Evolutionary conservation across 2,888 invertebrate species (phyloP).

Genomic region (Sarcophaga variegata): DNA sequence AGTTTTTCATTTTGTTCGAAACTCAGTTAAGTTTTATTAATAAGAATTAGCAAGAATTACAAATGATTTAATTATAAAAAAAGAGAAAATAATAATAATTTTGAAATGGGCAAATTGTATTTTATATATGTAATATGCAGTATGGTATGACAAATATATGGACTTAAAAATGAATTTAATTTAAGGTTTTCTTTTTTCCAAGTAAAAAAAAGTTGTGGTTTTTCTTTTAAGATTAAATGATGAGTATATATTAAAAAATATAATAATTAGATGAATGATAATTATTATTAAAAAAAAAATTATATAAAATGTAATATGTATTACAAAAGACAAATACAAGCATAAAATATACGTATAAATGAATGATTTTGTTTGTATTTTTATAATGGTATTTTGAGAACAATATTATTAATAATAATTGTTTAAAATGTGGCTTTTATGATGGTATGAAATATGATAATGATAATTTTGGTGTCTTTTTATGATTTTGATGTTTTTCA

Average conservation of each 20-base stretch:
- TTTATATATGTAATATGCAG: slow-evolving; percentile 7
- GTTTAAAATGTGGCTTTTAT: slow-evolving; percentile 26
- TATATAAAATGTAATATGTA: slow-evolving; percentile 59
- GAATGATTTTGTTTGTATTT: slow-evolving; percentile 25
- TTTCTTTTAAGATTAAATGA: slow-evolving; percentile 64
- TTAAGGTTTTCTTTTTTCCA: slow-evolving; percentile 42
- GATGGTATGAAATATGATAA: slow-evolving; percentile 21
- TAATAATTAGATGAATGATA: slow-evolving; percentile 56
- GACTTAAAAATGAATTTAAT: slow-evolving; percentile 60
- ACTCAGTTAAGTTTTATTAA: slow-evolving; percentile 43
- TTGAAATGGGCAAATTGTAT: slow-evolving; percentile 47
- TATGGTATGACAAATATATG: slow-evolving; percentile 32
- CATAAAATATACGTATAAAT: slow-evolving; percentile 55
- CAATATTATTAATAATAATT: slow-evolving; percentile 25
- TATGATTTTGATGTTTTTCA: neutral
- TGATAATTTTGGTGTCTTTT: slow-evolving; percentile 50
- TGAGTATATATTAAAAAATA: slow-evolving; percentile 67
- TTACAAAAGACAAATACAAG: slow-evolving; percentile 60
- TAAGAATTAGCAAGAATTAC: slow-evolving; percentile 60
- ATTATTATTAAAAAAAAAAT: slow-evolving; percentile 40
- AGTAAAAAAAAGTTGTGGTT: slow-evolving; percentile 45
- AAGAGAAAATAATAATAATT: slow-evolving; percentile 36
- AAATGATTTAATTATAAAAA: slow-evolving; percentile 40
- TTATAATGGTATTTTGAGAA: slow-evolving; percentile 25
- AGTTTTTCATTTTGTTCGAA: slow-evolving; percentile 37